A percentile compares a stretch with the other conserved stretches of the same genome.
Conservation (phyloP, 2,113 vertebrate species). For the Herpetotheres cachinnans region DNA sequence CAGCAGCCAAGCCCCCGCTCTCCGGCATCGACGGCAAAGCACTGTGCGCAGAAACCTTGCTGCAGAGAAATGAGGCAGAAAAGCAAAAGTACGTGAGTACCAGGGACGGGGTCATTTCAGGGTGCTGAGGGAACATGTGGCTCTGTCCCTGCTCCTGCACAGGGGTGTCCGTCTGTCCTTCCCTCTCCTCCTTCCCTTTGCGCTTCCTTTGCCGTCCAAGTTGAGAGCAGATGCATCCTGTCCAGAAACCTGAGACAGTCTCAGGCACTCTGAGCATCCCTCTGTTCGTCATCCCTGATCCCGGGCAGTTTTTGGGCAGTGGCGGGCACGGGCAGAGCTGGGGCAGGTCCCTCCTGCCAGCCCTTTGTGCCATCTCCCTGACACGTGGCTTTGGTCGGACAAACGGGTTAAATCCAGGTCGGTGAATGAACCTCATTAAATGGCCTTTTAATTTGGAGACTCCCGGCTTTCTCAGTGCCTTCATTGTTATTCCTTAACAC, state of each 20-base stretch:
- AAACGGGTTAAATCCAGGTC: neutral
- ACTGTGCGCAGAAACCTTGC: conserved; percentile 71
- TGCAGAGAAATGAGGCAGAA: conserved; percentile 82
- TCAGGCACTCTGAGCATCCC: accelerated
- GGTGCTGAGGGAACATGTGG: accelerated
- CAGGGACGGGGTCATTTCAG: accelerated
- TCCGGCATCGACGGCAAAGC: conserved; percentile 79
- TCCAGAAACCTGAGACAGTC: neutral
- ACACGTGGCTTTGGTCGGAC: accelerated
- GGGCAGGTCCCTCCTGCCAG: neutral
- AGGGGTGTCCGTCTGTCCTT: accelerated
- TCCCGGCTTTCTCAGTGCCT: neutral
- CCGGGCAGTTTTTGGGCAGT: neutral
- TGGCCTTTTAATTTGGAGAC: conserved; percentile 8
- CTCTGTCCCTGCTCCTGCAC: accelerated
- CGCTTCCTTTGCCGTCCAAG: accelerated
- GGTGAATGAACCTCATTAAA: neutral
- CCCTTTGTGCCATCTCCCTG: accelerated
- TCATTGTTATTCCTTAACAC: conserved; percentile 55
- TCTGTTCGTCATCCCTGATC: accelerated
- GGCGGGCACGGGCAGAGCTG: accelerated
- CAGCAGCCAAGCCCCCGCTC: conserved; percentile 57
- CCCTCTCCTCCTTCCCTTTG: neutral
- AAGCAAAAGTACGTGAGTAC: conserved; percentile 83
- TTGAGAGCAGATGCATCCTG: accelerated